These are phyloP conservation scores for Miltochrista miniata DNA, from an alignment of 2,888 invertebrate genomes.

Conservation along the genomic window DNA sequence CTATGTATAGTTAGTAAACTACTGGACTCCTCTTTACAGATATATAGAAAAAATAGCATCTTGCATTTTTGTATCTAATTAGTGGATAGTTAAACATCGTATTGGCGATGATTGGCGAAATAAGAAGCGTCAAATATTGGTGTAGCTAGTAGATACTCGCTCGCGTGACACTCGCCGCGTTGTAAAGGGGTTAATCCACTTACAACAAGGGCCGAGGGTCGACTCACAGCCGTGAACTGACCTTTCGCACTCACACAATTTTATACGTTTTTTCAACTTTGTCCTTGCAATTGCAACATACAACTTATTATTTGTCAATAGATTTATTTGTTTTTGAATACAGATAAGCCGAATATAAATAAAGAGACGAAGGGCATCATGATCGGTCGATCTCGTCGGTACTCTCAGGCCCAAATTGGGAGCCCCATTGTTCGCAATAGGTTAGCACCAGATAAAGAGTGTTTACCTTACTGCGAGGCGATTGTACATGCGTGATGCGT, in stretches of 20 bases:
- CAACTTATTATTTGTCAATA: conserved; percentile 27
- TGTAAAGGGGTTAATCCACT: conserved; percentile 77
- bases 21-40: not conserved
- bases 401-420: conserved; percentile 70
- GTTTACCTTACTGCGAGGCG: conserved; percentile 70
- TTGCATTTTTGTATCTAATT: conserved; percentile 38
- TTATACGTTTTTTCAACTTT: conserved; percentile 44
- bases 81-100: conserved; percentile 26
- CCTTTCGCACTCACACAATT: conserved; percentile 51
- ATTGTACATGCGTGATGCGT: conserved; percentile 83
- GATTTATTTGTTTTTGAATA: conserved; percentile 30
- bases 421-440: conserved; percentile 72
- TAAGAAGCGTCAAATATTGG: conserved; percentile 40
- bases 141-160: conserved; percentile 35
- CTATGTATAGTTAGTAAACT: too few species aligned
- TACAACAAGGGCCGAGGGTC: conserved; percentile 64
- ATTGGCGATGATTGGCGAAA: conserved; percentile 10
- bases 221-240: conserved; percentile 64
- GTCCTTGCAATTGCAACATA: conserved; percentile 31
- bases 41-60: conserved; percentile 23
- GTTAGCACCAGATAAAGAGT: conserved; percentile 77
- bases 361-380: conserved; percentile 41
- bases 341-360: conserved; percentile 27
- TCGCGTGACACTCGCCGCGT: conserved; percentile 53
- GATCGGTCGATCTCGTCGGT: conserved; percentile 55